Evolutionary conservation across 2,888 invertebrate species (phyloP).

Genomic region (Cheilosia pagana): DNA sequence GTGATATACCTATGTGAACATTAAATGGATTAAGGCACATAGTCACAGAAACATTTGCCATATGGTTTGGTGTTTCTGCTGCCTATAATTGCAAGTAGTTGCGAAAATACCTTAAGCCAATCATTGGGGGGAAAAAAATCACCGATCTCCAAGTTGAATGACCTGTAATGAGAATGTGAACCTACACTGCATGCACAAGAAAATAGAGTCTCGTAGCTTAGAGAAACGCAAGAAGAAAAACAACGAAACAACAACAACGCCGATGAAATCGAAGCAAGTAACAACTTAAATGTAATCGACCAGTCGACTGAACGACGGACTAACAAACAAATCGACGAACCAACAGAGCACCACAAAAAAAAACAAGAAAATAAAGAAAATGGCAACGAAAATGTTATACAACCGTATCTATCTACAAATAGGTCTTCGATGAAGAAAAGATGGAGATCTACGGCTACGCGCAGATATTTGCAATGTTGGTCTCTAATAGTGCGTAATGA

Average conservation of each 20-base stretch:
- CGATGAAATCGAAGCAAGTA: slow-evolving; percentile 68
- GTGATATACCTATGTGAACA: slow-evolving; percentile 15
- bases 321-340: slow-evolving; percentile 26
- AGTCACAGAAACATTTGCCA: slow-evolving; percentile 47
- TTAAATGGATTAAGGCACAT: slow-evolving; percentile 13
- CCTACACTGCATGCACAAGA: slow-evolving; percentile 65
- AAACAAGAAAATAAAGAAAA: slow-evolving; percentile 45
- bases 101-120: slow-evolving; percentile 68
- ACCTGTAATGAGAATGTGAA: slow-evolving; percentile 76
- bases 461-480: slow-evolving; percentile 38
- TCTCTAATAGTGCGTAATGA: slow-evolving; percentile 39
- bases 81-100: slow-evolving; percentile 54
- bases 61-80: slow-evolving; percentile 44
- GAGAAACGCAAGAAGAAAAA: slow-evolving; percentile 69
- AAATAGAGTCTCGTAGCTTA: slow-evolving; percentile 58
- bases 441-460: slow-evolving; percentile 57
- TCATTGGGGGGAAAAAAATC: slow-evolving; percentile 43
- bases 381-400: slow-evolving; percentile 66
- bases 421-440: slow-evolving; percentile 56
- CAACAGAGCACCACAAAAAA: slow-evolving; percentile 57
- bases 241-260: slow-evolving; percentile 24
- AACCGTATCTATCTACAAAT: slow-evolving; percentile 61
- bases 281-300: slow-evolving; percentile 69
- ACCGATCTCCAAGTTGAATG: slow-evolving; percentile 68
- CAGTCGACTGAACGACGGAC: slow-evolving; percentile 45